Evolutionary conservation across 2,113 vertebrate genomes (phyloP).

Genomic region (Anthoscopus minutus): DNA sequence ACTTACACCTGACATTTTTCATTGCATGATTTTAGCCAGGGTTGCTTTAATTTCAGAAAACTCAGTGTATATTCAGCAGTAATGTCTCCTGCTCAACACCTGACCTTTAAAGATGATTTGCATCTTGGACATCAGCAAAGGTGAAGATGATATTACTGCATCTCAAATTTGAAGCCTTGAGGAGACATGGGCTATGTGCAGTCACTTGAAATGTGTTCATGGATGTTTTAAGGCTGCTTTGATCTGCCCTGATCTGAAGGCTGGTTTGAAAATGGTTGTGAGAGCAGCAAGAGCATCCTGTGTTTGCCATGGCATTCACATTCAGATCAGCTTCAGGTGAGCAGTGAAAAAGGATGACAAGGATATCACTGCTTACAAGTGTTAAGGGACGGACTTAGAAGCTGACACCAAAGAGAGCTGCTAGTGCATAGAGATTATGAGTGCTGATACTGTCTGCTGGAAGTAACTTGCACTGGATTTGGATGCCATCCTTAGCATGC

Average conservation of each 20-base stretch:
- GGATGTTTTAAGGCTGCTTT: neutral
- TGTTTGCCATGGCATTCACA: neutral
- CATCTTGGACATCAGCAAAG: neutral
- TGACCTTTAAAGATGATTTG: neutral
- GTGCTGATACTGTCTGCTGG: neutral
- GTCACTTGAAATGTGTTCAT: neutral
- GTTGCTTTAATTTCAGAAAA: neutral
- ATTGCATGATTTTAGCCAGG: neutral
- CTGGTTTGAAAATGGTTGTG: neutral
- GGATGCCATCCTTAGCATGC: neutral
- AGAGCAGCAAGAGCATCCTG: neutral
- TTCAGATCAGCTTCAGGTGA: neutral
- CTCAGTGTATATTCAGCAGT: neutral
- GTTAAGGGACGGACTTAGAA: neutral
- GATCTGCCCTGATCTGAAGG: neutral
- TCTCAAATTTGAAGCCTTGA: neutral
- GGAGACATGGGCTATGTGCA: neutral
- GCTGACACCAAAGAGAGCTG: neutral
- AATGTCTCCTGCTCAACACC: neutral
- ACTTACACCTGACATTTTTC: neutral
- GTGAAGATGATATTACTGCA: neutral
- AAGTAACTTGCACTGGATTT: neutral
- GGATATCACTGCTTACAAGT: neutral
- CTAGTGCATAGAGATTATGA: neutral
- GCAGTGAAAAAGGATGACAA: neutral